phyloP scores from a whole-genome alignment of 2,888 invertebrate species.

The Ametastegia equiseti region DNA sequence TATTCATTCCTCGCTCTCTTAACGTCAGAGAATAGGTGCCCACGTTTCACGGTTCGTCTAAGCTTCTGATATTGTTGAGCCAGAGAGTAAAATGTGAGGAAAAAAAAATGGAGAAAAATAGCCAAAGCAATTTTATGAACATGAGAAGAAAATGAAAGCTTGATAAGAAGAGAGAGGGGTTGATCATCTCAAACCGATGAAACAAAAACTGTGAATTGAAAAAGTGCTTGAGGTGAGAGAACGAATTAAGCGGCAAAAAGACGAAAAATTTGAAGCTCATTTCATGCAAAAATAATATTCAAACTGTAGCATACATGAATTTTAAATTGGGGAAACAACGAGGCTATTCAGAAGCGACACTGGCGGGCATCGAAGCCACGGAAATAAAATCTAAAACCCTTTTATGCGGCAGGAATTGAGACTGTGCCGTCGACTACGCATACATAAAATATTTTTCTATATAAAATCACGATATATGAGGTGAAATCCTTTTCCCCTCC shows the following conservation, averaged over 20 bases:
- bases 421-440: slow-evolving; percentile 59
- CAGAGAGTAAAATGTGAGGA: background rate
- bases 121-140: background rate
- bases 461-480: slow-evolving; percentile 67
- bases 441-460: slow-evolving; percentile 66
- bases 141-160: background rate
- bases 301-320: slow-evolving; percentile 57
- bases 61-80: background rate
- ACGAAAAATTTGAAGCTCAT: slow-evolving; percentile 40
- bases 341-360: slow-evolving; percentile 53
- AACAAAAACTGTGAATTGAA: background rate
- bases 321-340: slow-evolving; percentile 61
- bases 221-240: slow-evolving; percentile 16
- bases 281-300: slow-evolving; percentile 39
- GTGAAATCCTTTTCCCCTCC: slow-evolving; percentile 54
- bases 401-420: slow-evolving; percentile 62
- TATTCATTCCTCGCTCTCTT: slow-evolving; percentile 1
- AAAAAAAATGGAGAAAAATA: background rate
- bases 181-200: background rate
- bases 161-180: background rate
- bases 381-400: slow-evolving; percentile 66
- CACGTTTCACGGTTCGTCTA: background rate
- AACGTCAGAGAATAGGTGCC: background rate
- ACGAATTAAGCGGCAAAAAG: slow-evolving; percentile 31
- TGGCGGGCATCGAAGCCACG: slow-evolving; percentile 57